Evolutionary conservation across 2,888 invertebrate genomes (phyloP).

Genomic region (Strigamia transsilvanica): DNA sequence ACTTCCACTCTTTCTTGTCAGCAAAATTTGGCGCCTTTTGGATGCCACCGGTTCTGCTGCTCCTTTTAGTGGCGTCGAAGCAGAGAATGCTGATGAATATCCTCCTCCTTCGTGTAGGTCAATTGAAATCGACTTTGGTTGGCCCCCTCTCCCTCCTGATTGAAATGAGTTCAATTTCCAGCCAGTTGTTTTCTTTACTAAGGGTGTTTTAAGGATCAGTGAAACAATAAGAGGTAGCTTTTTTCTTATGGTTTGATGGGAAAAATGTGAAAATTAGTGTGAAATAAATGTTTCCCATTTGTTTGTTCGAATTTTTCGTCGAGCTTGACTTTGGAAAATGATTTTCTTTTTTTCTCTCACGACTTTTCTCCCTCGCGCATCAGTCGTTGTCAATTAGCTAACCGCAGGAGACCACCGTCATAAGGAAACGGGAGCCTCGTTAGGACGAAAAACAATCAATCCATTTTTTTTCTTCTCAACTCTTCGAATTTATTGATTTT

Average conservation of each 20-base stretch:
- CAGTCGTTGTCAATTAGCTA: constrained; percentile 35
- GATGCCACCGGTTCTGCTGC: constrained; percentile 35
- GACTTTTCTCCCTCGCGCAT: constrained; percentile 10
- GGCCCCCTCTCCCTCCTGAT: not conserved
- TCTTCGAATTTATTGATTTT: constrained; percentile 23
- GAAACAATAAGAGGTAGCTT: not conserved
- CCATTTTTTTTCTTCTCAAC: constrained; percentile 26
- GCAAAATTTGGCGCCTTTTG: constrained; percentile 41
- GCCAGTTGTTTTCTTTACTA: constrained; percentile 7
- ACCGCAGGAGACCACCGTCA: constrained; percentile 14
- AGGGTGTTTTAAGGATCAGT: not conserved
- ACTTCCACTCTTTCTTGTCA: constrained; percentile 50
- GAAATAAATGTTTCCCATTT: constrained; percentile 29
- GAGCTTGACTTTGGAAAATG: not conserved
- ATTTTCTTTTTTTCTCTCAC: constrained; percentile 26
- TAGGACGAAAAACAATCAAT: constrained; percentile 30
- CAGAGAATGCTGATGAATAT: constrained; percentile 50
- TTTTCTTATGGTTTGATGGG: not conserved
- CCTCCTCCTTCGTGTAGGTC: constrained; percentile 35
- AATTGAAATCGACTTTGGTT: constrained; percentile 32
- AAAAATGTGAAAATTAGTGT: not conserved
- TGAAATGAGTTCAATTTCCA: constrained; percentile 34
- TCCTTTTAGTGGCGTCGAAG: constrained; percentile 37
- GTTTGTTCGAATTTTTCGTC: not conserved
- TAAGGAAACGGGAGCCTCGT: constrained; percentile 10